Percentiles rank a stretch among this genome's conserved stretches.
phyloP scores from a whole-genome alignment of 2,888 invertebrate genomes.

The Andrena minutula region DNA sequence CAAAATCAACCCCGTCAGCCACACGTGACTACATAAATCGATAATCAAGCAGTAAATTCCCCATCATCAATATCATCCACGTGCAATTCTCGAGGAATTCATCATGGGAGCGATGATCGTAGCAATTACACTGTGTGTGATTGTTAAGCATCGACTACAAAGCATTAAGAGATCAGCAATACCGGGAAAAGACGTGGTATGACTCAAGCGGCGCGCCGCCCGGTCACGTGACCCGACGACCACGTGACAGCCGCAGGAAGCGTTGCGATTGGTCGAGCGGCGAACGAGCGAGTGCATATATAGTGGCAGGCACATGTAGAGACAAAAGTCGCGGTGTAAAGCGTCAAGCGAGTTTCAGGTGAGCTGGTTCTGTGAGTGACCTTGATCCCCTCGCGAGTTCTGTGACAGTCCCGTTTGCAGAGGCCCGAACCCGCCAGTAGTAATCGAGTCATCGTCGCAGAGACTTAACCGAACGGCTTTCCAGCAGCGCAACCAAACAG shows the following conservation, averaged over 20 bases:
- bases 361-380: conserved; percentile 75
- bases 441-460: conserved; percentile 66
- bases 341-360: conserved; percentile 74
- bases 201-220: conserved; percentile 67
- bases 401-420: conserved; percentile 61
- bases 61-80: neutral
- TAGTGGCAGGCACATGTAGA: conserved; percentile 47
- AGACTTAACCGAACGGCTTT: conserved; percentile 6
- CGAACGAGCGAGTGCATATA: conserved; percentile 65
- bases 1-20: too few species aligned
- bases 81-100: too few species aligned
- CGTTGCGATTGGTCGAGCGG: conserved; percentile 58
- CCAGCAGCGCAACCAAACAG: neutral
- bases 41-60: neutral
- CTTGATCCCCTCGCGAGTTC: conserved; percentile 73
- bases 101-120: too few species aligned
- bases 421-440: conserved; percentile 59
- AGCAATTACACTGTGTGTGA: neutral
- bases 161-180: conserved; percentile 5
- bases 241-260: conserved; percentile 48
- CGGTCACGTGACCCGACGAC: conserved; percentile 39
- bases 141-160: neutral
- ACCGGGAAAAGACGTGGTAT: conserved; percentile 47
- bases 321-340: conserved; percentile 68
- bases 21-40: too few species aligned